Percentiles rank a stretch among this genome's conserved stretches.
phyloP scores from a whole-genome alignment of 1,140 invertebrate genomes.

The Akabosia matsudoensis region DNA sequence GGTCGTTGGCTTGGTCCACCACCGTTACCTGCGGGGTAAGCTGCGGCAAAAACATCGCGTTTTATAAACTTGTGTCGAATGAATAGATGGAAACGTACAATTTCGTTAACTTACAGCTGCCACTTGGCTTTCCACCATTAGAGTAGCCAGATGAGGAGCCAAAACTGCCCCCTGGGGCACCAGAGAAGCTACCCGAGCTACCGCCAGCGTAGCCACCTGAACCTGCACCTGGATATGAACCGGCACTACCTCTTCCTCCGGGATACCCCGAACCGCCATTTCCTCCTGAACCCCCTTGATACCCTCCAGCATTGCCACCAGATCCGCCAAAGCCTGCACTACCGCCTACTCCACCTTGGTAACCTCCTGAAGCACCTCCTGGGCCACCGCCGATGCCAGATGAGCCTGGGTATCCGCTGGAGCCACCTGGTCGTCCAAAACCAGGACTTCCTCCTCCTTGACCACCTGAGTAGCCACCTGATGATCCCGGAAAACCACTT shows the following conservation, averaged over 20 bases:
- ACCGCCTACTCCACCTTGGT: not conserved
- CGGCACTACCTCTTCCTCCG: not conserved
- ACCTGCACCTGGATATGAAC: not conserved
- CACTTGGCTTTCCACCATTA: too few species aligned
- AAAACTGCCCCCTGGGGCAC: not conserved
- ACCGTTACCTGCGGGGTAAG: too few species aligned
- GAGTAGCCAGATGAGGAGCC: too few species aligned
- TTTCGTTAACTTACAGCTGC: not conserved
- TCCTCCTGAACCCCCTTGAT: not conserved
- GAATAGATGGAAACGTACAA: too few species aligned
- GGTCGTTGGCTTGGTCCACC: too few species aligned
- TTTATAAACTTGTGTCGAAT: too few species aligned
- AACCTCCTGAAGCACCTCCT: not conserved
- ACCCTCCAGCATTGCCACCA: not conserved
- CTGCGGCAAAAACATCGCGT: too few species aligned
- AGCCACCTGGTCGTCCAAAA: not conserved
- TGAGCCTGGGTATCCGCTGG: not conserved
- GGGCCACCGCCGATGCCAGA: not conserved
- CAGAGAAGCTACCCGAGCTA: not conserved
- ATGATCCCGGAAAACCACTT: not conserved
- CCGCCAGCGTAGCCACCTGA: not conserved
- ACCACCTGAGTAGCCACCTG: not conserved
- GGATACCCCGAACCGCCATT: not conserved
- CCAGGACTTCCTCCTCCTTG: not conserved
- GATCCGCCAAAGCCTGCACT: not conserved